These are phyloP conservation scores for Actinopyga echinites DNA, from an alignment of 53 echinoderm and acorn worm genomes.

Conservation along the genomic window DNA sequence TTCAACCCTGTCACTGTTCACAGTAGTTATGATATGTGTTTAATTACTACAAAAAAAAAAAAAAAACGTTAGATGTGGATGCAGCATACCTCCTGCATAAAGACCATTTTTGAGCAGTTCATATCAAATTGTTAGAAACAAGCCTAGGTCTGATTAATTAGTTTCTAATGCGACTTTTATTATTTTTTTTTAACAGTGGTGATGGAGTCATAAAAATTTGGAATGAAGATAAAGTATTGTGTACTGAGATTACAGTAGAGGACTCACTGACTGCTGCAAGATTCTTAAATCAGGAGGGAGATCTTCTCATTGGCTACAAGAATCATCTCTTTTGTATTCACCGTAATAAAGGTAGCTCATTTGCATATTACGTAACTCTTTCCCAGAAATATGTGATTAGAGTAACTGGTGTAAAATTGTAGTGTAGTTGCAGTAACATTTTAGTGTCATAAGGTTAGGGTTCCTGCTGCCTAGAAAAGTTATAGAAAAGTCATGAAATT, in stretches of 20 bases:
- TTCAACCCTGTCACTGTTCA: no score
- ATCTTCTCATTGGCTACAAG: constrained; percentile 86
- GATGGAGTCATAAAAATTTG: constrained; percentile 87
- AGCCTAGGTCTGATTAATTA: no score
- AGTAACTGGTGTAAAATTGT: not conserved
- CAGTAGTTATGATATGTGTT: no score
- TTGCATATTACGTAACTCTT: not conserved
- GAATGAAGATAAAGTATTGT: constrained; percentile 65
- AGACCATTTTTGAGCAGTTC: no score
- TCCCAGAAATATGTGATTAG: not conserved
- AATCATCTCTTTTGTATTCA: constrained; percentile 87
- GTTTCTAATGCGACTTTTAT: not conserved
- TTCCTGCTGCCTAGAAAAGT: no score
- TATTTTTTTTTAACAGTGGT: constrained; percentile 49
- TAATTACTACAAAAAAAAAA: no score
- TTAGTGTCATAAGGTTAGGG: no score
- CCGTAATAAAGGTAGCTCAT: constrained; percentile 71
- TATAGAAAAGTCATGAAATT: no score
- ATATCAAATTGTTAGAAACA: no score
- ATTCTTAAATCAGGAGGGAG: constrained; percentile 80
- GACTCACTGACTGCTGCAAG: constrained; percentile 68
- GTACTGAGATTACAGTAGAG: constrained; percentile 80
- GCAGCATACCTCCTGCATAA: no score
- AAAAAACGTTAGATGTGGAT: no score
- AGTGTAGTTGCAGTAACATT: no score